These are phyloP conservation scores for Meliscaeva auricollis DNA, from an alignment of 2,888 invertebrate species.

Conservation along the genomic window DNA sequence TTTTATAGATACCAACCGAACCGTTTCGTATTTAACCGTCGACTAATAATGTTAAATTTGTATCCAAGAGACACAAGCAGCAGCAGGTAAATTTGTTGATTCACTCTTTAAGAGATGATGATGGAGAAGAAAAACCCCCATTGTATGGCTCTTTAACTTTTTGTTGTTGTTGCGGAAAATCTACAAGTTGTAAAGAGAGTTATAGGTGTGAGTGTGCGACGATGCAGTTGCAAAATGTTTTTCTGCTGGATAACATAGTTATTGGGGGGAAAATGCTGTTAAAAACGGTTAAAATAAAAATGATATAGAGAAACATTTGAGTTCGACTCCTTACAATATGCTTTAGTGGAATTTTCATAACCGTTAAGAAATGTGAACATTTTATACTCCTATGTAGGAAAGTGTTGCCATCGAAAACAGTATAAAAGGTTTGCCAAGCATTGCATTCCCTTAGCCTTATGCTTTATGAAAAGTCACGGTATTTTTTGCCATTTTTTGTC, in stretches of 20 bases:
- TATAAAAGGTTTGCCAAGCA: too few species aligned
- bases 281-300: slow-evolving; percentile 10
- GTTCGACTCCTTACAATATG: neutral
- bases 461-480: too few species aligned
- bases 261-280: slow-evolving; percentile 11
- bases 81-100: slow-evolving; percentile 63
- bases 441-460: too few species aligned
- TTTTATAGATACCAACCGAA: slow-evolving; percentile 60
- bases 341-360: too few species aligned
- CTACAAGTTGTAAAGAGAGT: slow-evolving; percentile 75
- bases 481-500: too few species aligned
- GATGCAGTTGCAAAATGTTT: slow-evolving; percentile 37
- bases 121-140: slow-evolving; percentile 11
- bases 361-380: neutral
- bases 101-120: slow-evolving; percentile 55
- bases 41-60: slow-evolving; percentile 57
- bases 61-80: slow-evolving; percentile 55
- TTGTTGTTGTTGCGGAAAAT: slow-evolving; percentile 51
- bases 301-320: neutral
- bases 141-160: slow-evolving; percentile 34
- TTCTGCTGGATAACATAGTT: slow-evolving; percentile 27
- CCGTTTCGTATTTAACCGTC: slow-evolving; percentile 73
- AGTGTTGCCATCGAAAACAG: slow-evolving; percentile 47
- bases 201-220: slow-evolving; percentile 19
- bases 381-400: too few species aligned